phyloP scores from a whole-genome alignment of 92 coral and sea anemone species.

The Paramuricea clavata region DNA sequence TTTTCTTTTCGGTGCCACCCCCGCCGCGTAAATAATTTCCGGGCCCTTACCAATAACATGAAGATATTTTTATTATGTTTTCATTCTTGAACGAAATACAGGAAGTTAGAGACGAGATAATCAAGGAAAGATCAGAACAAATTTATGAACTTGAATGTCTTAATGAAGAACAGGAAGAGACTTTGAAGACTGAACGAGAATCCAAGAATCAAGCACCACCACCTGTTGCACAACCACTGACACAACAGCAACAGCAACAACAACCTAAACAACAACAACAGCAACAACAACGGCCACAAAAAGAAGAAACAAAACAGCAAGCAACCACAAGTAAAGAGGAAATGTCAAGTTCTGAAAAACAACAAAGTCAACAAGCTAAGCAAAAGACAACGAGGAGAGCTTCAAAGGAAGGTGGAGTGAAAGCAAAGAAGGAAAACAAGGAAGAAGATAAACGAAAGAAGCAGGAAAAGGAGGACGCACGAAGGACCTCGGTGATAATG shows the following conservation, averaged over 20 bases:
- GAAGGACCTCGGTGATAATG: conserved; percentile 20
- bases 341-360: neutral
- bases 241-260: neutral
- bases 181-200: neutral
- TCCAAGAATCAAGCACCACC: neutral
- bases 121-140: conserved; percentile 7
- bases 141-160: conserved; percentile 19
- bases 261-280: neutral
- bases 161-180: conserved; percentile 6
- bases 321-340: neutral
- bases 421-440: conserved; percentile 1
- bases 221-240: neutral
- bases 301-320: neutral
- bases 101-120: conserved; percentile 26
- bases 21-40: no score
- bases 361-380: neutral
- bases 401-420: neutral
- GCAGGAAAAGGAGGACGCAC: conserved; percentile 3
- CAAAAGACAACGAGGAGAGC: neutral
- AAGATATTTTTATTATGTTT: no score
- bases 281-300: neutral
- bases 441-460: neutral
- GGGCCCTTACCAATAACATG: no score
- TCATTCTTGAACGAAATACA: neutral
- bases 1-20: no score